Conservation (phyloP, 2,113 vertebrate species). For the Ammodramus savannarum region DNA sequence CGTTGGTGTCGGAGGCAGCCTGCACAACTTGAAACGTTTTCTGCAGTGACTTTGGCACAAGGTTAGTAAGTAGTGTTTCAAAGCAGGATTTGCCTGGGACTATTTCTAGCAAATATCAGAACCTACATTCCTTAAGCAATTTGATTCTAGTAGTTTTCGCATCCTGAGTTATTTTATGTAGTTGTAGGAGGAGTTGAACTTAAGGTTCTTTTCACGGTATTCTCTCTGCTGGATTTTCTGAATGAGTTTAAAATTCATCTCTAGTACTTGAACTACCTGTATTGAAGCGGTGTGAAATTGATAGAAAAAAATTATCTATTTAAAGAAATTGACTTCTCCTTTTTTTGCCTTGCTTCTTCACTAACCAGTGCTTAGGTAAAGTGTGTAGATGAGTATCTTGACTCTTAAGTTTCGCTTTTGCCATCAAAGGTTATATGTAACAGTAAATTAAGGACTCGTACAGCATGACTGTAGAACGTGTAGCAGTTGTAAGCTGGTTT, state of each 20-base stretch:
- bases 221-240: neutral
- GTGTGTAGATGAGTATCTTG: neutral
- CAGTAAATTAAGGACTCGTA: neutral
- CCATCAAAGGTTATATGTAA: neutral
- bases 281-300: neutral
- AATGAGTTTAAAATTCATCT: neutral
- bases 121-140: neutral
- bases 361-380: neutral
- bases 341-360: neutral
- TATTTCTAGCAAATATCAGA: neutral
- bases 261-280: neutral
- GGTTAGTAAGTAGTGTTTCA: conserved; percentile 30
- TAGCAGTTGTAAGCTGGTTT: neutral
- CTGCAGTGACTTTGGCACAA: conserved; percentile 66
- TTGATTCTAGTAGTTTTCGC: neutral
- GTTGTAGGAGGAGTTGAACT: neutral
- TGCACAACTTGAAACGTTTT: neutral
- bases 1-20: neutral
- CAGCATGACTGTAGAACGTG: neutral
- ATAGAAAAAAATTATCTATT: neutral
- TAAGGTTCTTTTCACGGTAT: neutral
- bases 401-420: neutral
- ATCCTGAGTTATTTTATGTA: neutral
- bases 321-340: neutral
- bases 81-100: neutral